Evolutionary conservation across 2,113 vertebrate species (phyloP).

Genomic region (Anthoscopus minutus): DNA sequence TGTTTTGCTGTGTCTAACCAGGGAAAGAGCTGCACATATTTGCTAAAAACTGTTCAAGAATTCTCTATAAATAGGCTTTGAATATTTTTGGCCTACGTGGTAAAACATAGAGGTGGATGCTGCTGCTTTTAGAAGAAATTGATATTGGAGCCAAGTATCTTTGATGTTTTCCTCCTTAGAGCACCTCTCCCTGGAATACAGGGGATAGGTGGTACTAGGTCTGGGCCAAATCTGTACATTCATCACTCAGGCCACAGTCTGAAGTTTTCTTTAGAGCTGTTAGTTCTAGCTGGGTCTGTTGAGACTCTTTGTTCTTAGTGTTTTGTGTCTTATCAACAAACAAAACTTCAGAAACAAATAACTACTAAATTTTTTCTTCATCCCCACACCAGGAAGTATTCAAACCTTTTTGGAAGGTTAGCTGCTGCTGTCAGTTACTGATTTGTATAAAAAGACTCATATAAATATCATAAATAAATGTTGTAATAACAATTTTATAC

Average conservation of each 20-base stretch:
- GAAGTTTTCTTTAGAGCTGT: neutral
- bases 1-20: neutral
- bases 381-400: neutral
- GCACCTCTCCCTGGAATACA: neutral
- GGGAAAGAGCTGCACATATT: neutral
- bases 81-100: neutral
- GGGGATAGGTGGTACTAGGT: neutral
- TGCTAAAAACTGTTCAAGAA: neutral
- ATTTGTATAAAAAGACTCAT: neutral
- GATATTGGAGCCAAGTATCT: neutral
- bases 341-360: neutral
- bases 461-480: neutral
- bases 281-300: neutral
- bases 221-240: neutral
- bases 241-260: neutral
- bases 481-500: neutral
- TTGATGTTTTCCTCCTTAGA: neutral
- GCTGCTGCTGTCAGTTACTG: neutral
- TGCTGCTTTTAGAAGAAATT: neutral
- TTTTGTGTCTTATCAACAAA: neutral
- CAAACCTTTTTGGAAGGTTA: neutral
- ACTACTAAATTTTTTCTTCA: neutral
- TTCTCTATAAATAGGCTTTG: fast-evolving
- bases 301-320: neutral
- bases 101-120: neutral